A percentile compares a stretch with the other conserved stretches of the same genome.
Conservation (phyloP, 2,888 invertebrate genomes). For the Mycalesis mineus region DNA sequence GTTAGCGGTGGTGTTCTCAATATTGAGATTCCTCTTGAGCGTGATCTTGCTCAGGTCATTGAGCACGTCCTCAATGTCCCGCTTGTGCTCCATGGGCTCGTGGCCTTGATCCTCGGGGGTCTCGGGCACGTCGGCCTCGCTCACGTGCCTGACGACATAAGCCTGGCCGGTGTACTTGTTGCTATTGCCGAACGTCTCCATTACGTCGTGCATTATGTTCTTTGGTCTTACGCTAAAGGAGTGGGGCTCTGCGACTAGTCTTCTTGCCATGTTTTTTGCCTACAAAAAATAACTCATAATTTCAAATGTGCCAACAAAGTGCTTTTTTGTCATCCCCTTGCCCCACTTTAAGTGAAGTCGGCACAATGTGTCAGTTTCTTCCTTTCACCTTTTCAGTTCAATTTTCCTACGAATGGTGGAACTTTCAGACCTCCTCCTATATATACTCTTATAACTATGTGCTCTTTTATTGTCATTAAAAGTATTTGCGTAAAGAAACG, state of each 20-base stretch:
- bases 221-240: conserved; percentile 61
- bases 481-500: too few species aligned
- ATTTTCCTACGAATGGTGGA: too few species aligned
- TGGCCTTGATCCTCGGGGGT: conserved; percentile 60
- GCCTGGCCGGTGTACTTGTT: conserved; percentile 53
- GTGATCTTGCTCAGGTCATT: conserved; percentile 70
- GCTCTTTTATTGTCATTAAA: too few species aligned
- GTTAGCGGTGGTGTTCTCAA: conserved; percentile 70
- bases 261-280: conserved; percentile 68
- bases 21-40: conserved; percentile 64
- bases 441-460: too few species aligned
- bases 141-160: conserved; percentile 62
- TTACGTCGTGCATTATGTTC: conserved; percentile 71
- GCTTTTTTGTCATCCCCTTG: too few species aligned
- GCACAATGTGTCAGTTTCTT: too few species aligned
- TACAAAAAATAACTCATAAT: background rate
- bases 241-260: conserved; percentile 65
- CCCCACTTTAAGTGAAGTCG: too few species aligned
- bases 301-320: too few species aligned
- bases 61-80: conserved; percentile 68
- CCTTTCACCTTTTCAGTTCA: too few species aligned
- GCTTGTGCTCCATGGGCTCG: conserved; percentile 51
- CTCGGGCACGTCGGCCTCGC: conserved; percentile 54
- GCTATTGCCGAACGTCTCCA: conserved; percentile 66
- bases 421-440: too few species aligned